phyloP scores from a whole-genome alignment of 2,113 vertebrate genomes.

The Nannobrachium achirus region DNA sequence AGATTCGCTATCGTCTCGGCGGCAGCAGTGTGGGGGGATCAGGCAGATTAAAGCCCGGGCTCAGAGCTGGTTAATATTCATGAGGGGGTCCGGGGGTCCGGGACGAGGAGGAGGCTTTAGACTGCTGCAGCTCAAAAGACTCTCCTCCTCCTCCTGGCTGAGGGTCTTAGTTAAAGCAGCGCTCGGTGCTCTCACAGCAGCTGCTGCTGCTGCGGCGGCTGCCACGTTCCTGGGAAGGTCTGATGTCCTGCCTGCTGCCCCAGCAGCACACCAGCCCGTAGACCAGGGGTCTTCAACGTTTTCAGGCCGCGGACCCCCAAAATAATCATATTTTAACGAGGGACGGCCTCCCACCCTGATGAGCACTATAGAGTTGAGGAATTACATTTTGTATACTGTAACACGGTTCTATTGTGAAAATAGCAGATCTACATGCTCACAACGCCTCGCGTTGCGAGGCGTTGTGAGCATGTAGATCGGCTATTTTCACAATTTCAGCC shows the following conservation, averaged over 20 bases:
- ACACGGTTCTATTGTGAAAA: too few species aligned
- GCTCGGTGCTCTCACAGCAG: constrained; percentile 63
- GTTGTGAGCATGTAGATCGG: too few species aligned
- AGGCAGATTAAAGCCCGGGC: constrained; percentile 91
- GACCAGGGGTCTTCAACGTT: too few species aligned
- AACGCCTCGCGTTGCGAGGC: too few species aligned
- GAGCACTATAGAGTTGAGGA: too few species aligned
- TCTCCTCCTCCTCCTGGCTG: constrained; percentile 60
- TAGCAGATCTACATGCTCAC: too few species aligned
- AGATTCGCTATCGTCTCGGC: constrained; percentile 94
- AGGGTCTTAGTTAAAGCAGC: constrained; percentile 48
- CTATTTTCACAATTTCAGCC: too few species aligned
- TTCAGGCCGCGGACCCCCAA: too few species aligned
- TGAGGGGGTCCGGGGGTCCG: constrained; percentile 70
- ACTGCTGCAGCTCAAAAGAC: constrained; percentile 67
- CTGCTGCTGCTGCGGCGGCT: constrained; percentile 41
- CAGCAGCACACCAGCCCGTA: background rate
- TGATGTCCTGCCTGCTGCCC: constrained; percentile 40
- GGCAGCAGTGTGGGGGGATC: constrained; percentile 91
- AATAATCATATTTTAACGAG: too few species aligned
- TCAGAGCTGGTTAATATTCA: constrained; percentile 92
- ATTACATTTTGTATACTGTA: too few species aligned
- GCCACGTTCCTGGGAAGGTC: constrained; percentile 28
- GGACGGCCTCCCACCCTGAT: too few species aligned
- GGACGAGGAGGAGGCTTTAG: background rate